These are phyloP conservation scores for Grapholita molesta DNA, from an alignment of 1,140 invertebrate genomes.

Conservation along the genomic window DNA sequence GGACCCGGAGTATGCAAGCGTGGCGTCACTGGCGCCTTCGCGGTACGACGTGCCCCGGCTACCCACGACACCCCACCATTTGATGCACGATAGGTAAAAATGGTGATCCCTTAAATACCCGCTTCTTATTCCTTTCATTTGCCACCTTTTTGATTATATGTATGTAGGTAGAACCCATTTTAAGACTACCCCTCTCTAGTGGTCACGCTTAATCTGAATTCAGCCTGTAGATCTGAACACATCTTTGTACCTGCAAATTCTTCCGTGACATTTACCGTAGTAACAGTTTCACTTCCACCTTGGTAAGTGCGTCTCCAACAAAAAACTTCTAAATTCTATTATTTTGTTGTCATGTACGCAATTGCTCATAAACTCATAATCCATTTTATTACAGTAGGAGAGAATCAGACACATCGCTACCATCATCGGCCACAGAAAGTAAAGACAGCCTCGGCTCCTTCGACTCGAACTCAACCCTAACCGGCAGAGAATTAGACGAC, in stretches of 20 bases:
- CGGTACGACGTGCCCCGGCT: constrained; percentile 47
- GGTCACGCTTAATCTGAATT: too few relatives aligned
- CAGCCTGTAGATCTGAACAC: too few relatives aligned
- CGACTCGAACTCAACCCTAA: constrained; percentile 83
- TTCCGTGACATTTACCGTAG: too few relatives aligned
- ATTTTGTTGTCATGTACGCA: too few relatives aligned
- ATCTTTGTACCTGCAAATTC: too few relatives aligned
- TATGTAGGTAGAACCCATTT: too few relatives aligned
- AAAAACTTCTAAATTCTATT: too few relatives aligned
- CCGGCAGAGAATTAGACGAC: constrained; percentile 82
- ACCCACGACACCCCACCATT: constrained; percentile 50
- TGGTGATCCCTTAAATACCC: too few relatives aligned
- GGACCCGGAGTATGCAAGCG: constrained; percentile 69
- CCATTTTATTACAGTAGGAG: constrained; percentile 66
- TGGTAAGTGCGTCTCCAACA: not conserved
- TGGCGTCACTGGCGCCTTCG: constrained; percentile 55
- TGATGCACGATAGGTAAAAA: constrained; percentile 64
- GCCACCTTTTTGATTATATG: too few relatives aligned
- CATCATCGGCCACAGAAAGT: constrained; percentile 79
- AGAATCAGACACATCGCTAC: constrained; percentile 79
- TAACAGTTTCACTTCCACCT: not conserved
- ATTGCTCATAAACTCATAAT: not conserved
- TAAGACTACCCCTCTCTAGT: too few relatives aligned
- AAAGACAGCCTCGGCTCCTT: constrained; percentile 83
- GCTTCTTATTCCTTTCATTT: too few relatives aligned